These are phyloP conservation scores for Zaprionus africanus DNA, from an alignment of 1,140 invertebrate genomes.

Conservation along the genomic window DNA sequence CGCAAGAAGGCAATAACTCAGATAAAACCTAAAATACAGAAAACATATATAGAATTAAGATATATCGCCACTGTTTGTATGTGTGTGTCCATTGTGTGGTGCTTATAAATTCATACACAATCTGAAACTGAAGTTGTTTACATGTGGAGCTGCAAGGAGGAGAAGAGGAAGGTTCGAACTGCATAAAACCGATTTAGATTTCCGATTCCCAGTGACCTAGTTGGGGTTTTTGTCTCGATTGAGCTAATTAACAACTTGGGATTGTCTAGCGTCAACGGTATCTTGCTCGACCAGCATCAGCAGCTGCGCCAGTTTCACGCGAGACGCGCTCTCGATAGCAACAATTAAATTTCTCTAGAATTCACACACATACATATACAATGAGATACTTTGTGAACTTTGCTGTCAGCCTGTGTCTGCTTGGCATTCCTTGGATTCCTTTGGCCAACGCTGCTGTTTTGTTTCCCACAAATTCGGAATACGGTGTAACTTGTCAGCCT, in stretches of 20 bases:
- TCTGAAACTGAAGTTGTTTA: neutral
- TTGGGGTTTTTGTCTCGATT: slow-evolving; percentile 7
- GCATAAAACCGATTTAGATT: slow-evolving; percentile 44
- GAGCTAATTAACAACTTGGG: slow-evolving; percentile 39
- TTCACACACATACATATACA: neutral
- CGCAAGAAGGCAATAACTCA: slow-evolving; percentile 10
- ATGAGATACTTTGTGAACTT: slow-evolving; percentile 15
- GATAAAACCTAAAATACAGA: slow-evolving; percentile 3
- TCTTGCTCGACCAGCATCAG: slow-evolving; percentile 6
- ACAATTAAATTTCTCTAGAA: slow-evolving; percentile 11
- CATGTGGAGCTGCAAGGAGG: neutral
- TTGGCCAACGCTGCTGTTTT: slow-evolving; percentile 25
- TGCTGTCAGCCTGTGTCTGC: neutral
- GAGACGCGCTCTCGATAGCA: slow-evolving; percentile 15
- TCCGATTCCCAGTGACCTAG: slow-evolving; percentile 40
- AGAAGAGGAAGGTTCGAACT: slow-evolving; percentile 33
- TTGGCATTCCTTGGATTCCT: neutral
- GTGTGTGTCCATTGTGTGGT: slow-evolving; percentile 23
- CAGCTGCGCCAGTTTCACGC: slow-evolving; percentile 21
- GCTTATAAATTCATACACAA: slow-evolving; percentile 32
- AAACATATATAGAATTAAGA: slow-evolving; percentile 11
- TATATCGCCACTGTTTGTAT: slow-evolving; percentile 26
- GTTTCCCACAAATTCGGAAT: slow-evolving; percentile 58
- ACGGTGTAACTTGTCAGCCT: slow-evolving; percentile 45
- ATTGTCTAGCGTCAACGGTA: slow-evolving; percentile 15